Evolutionary conservation across 2,113 vertebrate species (phyloP), one percentile per base, ranked within the genome.

Genomic region (Acanthisitta chloris): DNA sequence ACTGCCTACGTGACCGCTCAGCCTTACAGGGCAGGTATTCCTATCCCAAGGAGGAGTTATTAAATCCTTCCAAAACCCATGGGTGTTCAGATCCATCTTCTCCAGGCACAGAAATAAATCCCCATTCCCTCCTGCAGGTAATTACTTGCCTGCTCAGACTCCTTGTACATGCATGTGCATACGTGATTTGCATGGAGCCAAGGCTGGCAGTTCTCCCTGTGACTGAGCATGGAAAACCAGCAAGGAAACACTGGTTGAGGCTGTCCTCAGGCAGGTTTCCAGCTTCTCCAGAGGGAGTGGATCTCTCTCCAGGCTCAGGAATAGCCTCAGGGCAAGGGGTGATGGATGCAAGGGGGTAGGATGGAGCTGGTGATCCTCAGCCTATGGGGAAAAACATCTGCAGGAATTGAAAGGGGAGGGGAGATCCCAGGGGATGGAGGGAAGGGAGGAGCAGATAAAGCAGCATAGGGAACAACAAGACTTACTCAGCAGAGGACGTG

Each of bases 31-130:
- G 6, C 58, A 12, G 4, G 6, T 40, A 18, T 74, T 90, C 49
- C 57, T 69, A 8, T 57, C 48, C 45, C 45, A 76, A 76, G 58
- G 45, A 96, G 70, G 66, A 88, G 70, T 69, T 93, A 79, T 90
- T 83, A 93, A 92, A 92, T 83, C 76, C 45, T 70, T 52, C 67
- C 76, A 82, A 92, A 95, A 49, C 74, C 79, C 82, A 28, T 52
- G 58, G 71, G 84, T 76, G 36, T 70, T 92, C 78, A 85, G 52
- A 71, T 69, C 66, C 62, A 19, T 65, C 78, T 94, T 76, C 52
- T 55, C 24, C 73, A 69, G 62, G 57, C 81, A 42, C 36, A 85
- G 66, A 77, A 95, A 82, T 48, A 65, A 82, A 76, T 52, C 73
- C 48, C 61, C 42, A 6, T 70, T 79, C 73, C 52, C 23, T 92